A percentile compares a stretch with the other conserved stretches of the same genome.
Evolutionary conservation across 2,888 invertebrate genomes (phyloP).

Genomic region (Cheilosia vernalis): DNA sequence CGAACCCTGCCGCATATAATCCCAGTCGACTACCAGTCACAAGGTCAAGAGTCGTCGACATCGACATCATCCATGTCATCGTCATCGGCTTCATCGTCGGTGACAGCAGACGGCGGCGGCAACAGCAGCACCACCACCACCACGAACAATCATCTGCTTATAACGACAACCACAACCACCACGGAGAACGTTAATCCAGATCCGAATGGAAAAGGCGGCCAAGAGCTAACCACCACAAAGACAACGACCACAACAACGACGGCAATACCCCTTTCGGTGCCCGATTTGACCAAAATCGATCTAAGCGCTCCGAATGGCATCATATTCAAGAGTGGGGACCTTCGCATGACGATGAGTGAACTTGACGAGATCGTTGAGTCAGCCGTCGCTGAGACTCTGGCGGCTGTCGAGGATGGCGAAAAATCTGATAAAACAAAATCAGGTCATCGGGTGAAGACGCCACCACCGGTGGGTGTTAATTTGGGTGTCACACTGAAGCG

Average conservation of each 20-base stretch:
- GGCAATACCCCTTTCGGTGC: conserved; percentile 78
- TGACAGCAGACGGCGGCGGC: conserved; percentile 51
- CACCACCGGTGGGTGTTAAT: conserved; percentile 82
- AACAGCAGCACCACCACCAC: background rate
- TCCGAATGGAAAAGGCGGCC: conserved; percentile 68
- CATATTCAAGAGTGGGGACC: conserved; percentile 75
- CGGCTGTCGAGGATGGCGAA: conserved; percentile 61
- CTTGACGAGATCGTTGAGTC: conserved; percentile 76
- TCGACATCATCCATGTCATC: conserved; percentile 65
- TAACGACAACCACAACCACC: conserved; percentile 72
- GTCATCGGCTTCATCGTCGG: conserved; percentile 77
- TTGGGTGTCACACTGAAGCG: conserved; percentile 81
- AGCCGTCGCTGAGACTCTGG: conserved; percentile 78
- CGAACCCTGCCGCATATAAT: conserved; percentile 74
- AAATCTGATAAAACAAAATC: conserved; percentile 75
- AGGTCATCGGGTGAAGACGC: conserved; percentile 81
- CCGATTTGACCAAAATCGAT: conserved; percentile 80
- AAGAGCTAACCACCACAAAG: conserved; percentile 69
- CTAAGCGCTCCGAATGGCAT: conserved; percentile 76
- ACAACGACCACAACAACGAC: conserved; percentile 67
- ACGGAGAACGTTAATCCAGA: conserved; percentile 72
- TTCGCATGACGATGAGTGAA: conserved; percentile 64
- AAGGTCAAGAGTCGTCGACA: conserved; percentile 73
- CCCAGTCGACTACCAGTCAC: conserved; percentile 67
- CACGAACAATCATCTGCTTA: conserved; percentile 61